Evolutionary conservation across 2,797 vertebrate species (phyloP).

Genomic region (Champsocephalus gunnari): DNA sequence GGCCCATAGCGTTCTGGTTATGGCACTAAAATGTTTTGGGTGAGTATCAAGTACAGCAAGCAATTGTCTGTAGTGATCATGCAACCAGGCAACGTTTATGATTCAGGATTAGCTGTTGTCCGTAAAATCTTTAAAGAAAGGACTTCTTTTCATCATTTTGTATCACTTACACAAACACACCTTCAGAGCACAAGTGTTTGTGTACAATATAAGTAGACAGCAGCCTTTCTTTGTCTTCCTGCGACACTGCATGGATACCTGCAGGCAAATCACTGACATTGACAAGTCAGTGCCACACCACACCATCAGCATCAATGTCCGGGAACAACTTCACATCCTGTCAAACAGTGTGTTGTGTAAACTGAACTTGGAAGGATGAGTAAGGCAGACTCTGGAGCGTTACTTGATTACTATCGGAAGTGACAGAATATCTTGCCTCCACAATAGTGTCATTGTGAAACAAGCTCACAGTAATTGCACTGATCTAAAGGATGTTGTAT

Average conservation of each 20-base stretch:
- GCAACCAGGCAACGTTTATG: constrained; percentile 32
- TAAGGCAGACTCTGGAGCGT: constrained; percentile 34
- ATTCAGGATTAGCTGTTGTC: constrained; percentile 24
- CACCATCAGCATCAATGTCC: constrained; percentile 41
- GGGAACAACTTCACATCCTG: constrained; percentile 60
- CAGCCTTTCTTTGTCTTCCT: constrained; percentile 28
- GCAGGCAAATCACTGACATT: constrained; percentile 39
- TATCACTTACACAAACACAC: not conserved
- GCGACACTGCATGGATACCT: constrained; percentile 32
- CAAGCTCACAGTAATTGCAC: constrained; percentile 14
- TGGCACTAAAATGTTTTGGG: constrained; percentile 16
- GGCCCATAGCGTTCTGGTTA: constrained; percentile 9
- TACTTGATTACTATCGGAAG: constrained; percentile 52
- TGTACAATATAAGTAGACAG: constrained; percentile 26
- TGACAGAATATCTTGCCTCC: constrained; percentile 40
- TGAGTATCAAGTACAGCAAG: not conserved
- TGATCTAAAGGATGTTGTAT: constrained; percentile 29
- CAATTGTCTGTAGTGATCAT: constrained; percentile 21
- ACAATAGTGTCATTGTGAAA: constrained; percentile 33
- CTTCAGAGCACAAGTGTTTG: constrained; percentile 14
- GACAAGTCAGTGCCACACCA: constrained; percentile 60
- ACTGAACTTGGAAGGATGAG: constrained; percentile 48
- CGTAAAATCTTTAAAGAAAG: constrained; percentile 13
- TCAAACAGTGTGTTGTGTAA: constrained; percentile 49
- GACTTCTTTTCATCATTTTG: not conserved